Evolutionary conservation across 1,140 invertebrate genomes (phyloP).

Genomic region (Plectrocnemia conspersa): DNA sequence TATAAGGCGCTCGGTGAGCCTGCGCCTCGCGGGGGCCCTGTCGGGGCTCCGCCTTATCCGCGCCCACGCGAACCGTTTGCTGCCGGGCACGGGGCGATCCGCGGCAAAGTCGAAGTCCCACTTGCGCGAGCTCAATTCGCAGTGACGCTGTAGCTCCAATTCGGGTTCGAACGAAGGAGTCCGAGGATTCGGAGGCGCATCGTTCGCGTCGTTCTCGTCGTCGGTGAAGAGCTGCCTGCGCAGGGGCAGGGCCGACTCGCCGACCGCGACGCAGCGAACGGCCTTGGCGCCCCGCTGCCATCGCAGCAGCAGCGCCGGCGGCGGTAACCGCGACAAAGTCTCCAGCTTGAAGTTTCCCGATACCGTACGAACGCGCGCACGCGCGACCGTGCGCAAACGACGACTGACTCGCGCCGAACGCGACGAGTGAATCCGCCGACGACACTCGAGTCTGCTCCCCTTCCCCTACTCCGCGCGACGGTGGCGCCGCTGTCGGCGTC

Average conservation of each 20-base stretch:
- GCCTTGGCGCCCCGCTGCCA: constrained; percentile 43
- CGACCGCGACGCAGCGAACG: constrained; percentile 38
- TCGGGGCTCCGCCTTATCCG: constrained; percentile 44
- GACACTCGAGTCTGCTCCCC: neutral
- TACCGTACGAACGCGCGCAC: constrained; percentile 1
- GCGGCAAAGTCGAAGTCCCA: constrained; percentile 50
- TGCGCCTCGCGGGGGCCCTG: constrained; percentile 41
- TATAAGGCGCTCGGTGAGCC: constrained; percentile 37
- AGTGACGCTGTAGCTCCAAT: constrained; percentile 41
- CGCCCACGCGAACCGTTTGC: constrained; percentile 46
- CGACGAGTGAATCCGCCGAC: constrained; percentile 4
- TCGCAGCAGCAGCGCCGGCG: constrained; percentile 36
- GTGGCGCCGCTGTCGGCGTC: neutral
- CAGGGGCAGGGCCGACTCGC: constrained; percentile 44
- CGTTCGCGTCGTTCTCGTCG: constrained; percentile 42
- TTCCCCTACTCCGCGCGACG: neutral
- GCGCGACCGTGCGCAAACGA: neutral
- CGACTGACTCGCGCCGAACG: neutral
- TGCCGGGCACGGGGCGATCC: constrained; percentile 44
- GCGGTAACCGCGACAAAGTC: too few relatives aligned
- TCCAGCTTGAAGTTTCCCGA: neutral
- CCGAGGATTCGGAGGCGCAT: constrained; percentile 46
- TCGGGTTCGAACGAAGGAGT: constrained; percentile 45
- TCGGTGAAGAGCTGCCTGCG: constrained; percentile 47
- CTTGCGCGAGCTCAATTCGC: constrained; percentile 45